Conservation (phyloP, 2,888 invertebrate species). For the Drosophila nr. medialis region DNA sequence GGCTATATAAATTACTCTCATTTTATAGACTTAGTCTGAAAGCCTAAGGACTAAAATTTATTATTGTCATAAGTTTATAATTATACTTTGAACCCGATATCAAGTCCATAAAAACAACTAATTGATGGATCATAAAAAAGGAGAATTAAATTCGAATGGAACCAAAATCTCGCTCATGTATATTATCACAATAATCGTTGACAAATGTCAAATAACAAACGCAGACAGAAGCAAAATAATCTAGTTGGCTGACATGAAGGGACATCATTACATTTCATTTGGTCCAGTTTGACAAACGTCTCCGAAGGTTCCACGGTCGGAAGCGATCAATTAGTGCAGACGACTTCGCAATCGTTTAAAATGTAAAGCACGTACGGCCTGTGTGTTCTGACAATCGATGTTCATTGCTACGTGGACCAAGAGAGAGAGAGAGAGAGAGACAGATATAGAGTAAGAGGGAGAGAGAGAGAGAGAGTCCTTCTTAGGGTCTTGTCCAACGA, state of each 20-base stretch:
- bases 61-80: background rate
- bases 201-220: constrained; percentile 55
- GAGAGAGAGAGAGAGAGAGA: background rate
- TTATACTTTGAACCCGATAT: background rate
- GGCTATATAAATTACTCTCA: background rate
- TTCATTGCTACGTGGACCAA: constrained; percentile 30
- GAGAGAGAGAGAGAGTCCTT: constrained; percentile 31
- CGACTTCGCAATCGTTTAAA: constrained; percentile 77
- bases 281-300: constrained; percentile 62
- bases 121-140: constrained; percentile 11
- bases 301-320: constrained; percentile 64
- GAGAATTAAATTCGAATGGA: background rate
- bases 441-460: background rate
- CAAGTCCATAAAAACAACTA: constrained; percentile 10
- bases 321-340: constrained; percentile 83
- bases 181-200: constrained; percentile 58
- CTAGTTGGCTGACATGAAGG: constrained; percentile 66
- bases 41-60: background rate
- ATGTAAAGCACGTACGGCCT: constrained; percentile 84
- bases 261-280: constrained; percentile 70
- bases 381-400: constrained; percentile 81
- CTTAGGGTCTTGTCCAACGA: constrained; percentile 35
- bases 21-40: background rate
- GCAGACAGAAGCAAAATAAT: constrained; percentile 52
- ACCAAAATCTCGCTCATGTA: constrained; percentile 32